A percentile compares a stretch with the other conserved stretches of the same genome.
Conservation (phyloP, 2,797 vertebrate species). For the Eulemur coronatus region DNA sequence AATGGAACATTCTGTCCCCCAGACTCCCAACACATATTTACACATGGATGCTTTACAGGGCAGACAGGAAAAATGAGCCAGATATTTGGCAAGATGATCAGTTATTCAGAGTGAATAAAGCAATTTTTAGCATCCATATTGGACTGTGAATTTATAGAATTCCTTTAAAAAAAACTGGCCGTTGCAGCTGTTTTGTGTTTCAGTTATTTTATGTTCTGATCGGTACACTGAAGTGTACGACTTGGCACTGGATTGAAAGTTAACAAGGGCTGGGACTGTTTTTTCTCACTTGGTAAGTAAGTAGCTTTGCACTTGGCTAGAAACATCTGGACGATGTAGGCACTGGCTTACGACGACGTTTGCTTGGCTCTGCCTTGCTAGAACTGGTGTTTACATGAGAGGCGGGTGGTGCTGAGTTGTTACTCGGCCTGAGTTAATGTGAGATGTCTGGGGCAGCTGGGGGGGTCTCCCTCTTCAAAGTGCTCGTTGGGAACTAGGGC, state of each 20-base stretch:
- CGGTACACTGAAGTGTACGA: fast-evolving
- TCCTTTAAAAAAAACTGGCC: background rate
- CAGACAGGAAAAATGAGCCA: background rate
- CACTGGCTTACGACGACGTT: background rate
- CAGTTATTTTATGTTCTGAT: background rate
- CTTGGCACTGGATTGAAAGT: background rate
- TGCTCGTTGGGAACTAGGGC: fast-evolving
- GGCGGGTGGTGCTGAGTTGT: fast-evolving
- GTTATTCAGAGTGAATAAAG: background rate
- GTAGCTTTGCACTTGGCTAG: background rate
- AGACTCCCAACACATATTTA: background rate
- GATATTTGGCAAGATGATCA: background rate
- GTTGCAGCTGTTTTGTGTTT: too few relatives aligned
- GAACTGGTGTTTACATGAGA: background rate
- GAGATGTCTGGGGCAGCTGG: fast-evolving
- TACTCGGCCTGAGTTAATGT: fast-evolving
- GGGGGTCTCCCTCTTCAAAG: background rate
- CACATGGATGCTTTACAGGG: background rate
- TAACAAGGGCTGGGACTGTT: background rate
- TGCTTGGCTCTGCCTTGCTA: background rate
- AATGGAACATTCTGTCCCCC: background rate
- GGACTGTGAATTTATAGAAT: background rate
- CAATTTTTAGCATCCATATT: background rate
- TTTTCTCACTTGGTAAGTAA: background rate
- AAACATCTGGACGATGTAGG: background rate